Evolutionary conservation across 2,113 vertebrate species (phyloP).

Genomic region (Butastur rufipennis): DNA sequence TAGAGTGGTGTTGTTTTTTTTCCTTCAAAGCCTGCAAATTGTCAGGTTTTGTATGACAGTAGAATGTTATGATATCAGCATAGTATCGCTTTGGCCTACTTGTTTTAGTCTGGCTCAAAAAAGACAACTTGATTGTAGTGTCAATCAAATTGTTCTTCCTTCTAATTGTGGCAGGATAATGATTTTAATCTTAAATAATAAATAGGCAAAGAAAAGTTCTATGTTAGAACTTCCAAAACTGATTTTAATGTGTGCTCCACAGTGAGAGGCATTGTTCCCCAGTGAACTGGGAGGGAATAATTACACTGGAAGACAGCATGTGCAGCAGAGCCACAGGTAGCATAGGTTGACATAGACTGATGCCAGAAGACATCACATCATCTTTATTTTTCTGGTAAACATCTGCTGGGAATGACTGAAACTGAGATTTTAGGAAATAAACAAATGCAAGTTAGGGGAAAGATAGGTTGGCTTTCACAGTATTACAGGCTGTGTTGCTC

Average conservation of each 20-base stretch:
- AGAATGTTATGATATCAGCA: not conserved
- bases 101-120: not conserved
- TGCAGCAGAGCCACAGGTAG: not conserved
- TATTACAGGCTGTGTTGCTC: not conserved
- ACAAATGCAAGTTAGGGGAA: not conserved
- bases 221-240: not conserved
- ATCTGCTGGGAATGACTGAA: not conserved
- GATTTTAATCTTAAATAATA: not conserved
- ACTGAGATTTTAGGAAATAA: not conserved
- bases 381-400: not conserved
- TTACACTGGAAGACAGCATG: not conserved
- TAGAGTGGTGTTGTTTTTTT: not conserved
- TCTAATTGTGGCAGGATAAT: not conserved
- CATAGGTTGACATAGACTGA: not conserved
- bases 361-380: not conserved
- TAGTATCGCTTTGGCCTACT: not conserved
- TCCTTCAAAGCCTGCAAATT: not conserved
- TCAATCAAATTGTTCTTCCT: not conserved
- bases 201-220: not conserved
- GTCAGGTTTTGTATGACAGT: not conserved
- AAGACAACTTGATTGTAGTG: not conserved
- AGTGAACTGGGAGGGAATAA: not conserved
- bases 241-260: not conserved
- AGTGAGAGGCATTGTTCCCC: not conserved
- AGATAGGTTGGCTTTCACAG: not conserved